These are phyloP conservation scores for Thunnus albacares DNA, from an alignment of 2,797 vertebrate species.

Conservation along the genomic window DNA sequence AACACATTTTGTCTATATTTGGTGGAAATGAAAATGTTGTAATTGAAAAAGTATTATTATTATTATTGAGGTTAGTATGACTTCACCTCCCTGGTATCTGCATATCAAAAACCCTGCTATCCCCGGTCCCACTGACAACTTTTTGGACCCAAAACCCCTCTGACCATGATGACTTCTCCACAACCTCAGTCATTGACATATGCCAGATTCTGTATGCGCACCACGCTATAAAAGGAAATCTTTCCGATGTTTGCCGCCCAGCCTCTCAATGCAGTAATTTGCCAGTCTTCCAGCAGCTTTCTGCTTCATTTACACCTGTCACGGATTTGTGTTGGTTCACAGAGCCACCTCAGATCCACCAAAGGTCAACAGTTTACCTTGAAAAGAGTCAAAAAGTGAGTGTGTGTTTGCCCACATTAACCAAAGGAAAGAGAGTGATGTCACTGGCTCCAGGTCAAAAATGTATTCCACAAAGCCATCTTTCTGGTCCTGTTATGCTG, in stretches of 20 bases:
- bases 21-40: conserved; percentile 66
- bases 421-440: conserved; percentile 29
- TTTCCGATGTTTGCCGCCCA: conserved; percentile 61
- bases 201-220: conserved; percentile 64
- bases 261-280: conserved; percentile 53
- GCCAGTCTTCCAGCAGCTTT: conserved; percentile 45
- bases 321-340: conserved; percentile 43
- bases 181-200: conserved; percentile 63
- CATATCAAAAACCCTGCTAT: conserved; percentile 64
- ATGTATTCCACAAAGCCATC: conserved; percentile 16
- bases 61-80: conserved; percentile 62
- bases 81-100: conserved; percentile 70
- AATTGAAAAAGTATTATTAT: conserved; percentile 67
- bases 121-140: conserved; percentile 62
- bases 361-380: conserved; percentile 58
- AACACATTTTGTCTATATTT: conserved; percentile 71
- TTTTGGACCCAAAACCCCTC: conserved; percentile 58
- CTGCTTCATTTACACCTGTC: conserved; percentile 75
- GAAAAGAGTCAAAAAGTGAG: conserved; percentile 27
- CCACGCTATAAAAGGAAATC: conserved; percentile 78
- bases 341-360: conserved; percentile 41
- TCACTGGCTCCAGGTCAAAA: conserved; percentile 38
- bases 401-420: conserved; percentile 34
- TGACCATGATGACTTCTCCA: conserved; percentile 72
- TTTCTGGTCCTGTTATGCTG: conserved; percentile 23